These are phyloP conservation scores for Colletes gigas DNA, from an alignment of 1,140 invertebrate species.

Conservation along the genomic window DNA sequence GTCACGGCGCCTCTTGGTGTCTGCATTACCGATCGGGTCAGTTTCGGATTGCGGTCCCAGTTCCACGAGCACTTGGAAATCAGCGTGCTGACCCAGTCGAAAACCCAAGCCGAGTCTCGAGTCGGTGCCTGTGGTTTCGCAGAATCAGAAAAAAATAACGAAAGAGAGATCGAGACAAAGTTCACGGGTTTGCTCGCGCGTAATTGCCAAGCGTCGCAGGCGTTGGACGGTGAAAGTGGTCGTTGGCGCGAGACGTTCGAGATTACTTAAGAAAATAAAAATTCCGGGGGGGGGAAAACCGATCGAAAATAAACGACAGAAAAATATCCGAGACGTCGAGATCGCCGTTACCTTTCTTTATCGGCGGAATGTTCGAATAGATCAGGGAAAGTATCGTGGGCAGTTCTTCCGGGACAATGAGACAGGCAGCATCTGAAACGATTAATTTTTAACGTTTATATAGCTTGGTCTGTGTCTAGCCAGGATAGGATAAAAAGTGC, in stretches of 20 bases:
- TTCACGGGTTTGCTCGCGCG: too few relatives aligned
- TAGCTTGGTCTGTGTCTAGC: too few relatives aligned
- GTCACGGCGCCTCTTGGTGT: constrained; percentile 70
- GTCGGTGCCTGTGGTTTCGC: constrained; percentile 86
- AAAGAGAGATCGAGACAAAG: background rate
- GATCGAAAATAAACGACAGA: background rate
- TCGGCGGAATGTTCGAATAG: constrained; percentile 91
- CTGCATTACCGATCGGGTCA: constrained; percentile 81
- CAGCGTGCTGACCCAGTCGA: constrained; percentile 89
- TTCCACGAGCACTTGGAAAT: constrained; percentile 89
- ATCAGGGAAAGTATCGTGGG: constrained; percentile 88
- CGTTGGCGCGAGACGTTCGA: too few relatives aligned
- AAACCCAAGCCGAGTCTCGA: constrained; percentile 90
- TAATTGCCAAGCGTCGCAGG: too few relatives aligned
- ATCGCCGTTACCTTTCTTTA: constrained; percentile 87
- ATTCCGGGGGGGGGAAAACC: background rate
- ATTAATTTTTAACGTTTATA: too few relatives aligned
- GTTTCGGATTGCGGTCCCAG: constrained; percentile 89
- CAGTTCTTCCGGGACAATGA: constrained; percentile 89
- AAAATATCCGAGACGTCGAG: background rate
- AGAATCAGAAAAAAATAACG: constrained; percentile 51
- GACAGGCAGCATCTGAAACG: constrained; percentile 75
- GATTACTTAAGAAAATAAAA: background rate
- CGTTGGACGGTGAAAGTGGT: too few relatives aligned
- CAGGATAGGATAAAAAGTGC: too few relatives aligned